Base-by-base conservation (phyloP, 2,797 vertebrate genomes). In the Micrastur ruficollis region DNA sequence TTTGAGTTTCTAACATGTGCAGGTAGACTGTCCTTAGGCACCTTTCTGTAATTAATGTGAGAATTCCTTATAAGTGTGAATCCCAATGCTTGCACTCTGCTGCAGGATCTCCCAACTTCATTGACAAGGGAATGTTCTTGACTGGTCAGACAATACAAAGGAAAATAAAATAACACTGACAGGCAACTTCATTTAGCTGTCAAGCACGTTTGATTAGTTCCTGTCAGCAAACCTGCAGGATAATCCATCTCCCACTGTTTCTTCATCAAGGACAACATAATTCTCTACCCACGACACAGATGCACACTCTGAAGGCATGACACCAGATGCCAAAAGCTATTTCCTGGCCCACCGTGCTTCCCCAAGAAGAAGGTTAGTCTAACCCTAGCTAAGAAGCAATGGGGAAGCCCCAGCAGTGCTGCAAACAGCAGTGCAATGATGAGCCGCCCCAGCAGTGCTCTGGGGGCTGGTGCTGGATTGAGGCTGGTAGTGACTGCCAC, bases 231-330 rank as follows among this genome's bases (percentile, higher is more conserved):
- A 95, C 92, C 95, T 46, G 9, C 1, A 3, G 44, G 84, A 90
- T 92, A 97, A 98, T 96, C 90, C 73, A 86, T 95, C 96, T 96
- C 89, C 72, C 67, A 40, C 72, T 75, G 79, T 84, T 93, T 93
- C 87, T 90, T 96, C 90, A 95, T 87, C 68, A 56, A 96, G 61
- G 67, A 90, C 52, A 81, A 70, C 68, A 36, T 78, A 94, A 96
- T 81, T 90, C 56, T 93, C 92, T 92, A 81, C 62, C 55, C 22
- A 2, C 32, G 47, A 67, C 81, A 90, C 83, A 91, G 58, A 90
- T 29, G 65, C 27, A 83, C n/a, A 38, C 44, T 90, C 81, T 74
- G 70, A 83, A 91, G 76, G 84, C 75, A 73, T 8, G 27, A 87
- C 49, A 79, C 36, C 66, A 80, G 58, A 32, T 89, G 83, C 93